phyloP scores from a whole-genome alignment of 2,113 vertebrate genomes.

The Arothron firmamentum region DNA sequence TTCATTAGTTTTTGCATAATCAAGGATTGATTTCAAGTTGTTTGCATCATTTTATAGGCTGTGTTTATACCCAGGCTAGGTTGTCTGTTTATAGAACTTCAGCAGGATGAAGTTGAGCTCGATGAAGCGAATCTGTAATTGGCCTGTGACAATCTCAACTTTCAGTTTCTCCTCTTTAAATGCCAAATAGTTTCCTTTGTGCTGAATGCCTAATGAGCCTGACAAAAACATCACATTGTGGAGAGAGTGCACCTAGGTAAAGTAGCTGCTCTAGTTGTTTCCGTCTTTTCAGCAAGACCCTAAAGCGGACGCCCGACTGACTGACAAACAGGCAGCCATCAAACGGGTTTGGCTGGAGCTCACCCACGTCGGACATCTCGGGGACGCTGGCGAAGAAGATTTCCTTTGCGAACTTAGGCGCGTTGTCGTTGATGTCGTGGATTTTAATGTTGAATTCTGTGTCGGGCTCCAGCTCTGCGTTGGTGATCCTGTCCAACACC shows the following conservation, averaged over 20 bases:
- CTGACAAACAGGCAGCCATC: neutral
- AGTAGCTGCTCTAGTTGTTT: too few relatives aligned
- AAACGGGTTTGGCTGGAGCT: constrained; percentile 50
- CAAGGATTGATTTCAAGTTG: constrained; percentile 63
- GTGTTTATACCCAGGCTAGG: constrained; percentile 61
- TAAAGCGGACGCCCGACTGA: too few relatives aligned
- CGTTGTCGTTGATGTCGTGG: constrained; percentile 98
- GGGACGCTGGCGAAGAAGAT: constrained; percentile 87
- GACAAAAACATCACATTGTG: constrained; percentile 1
- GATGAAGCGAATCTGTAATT: constrained; percentile 64
- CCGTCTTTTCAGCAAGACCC: neutral
- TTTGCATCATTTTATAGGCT: constrained; percentile 56
- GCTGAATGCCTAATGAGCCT: constrained; percentile 63
- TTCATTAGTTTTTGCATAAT: constrained; percentile 64
- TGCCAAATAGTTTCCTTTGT: constrained; percentile 51
- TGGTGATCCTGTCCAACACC: constrained; percentile 87
- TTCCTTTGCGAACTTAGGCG: constrained; percentile 89
- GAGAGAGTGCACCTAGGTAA: neutral
- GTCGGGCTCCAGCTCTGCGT: constrained; percentile 88
- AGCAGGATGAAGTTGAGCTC: constrained; percentile 60
- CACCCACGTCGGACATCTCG: constrained; percentile 96
- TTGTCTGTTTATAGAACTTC: constrained; percentile 61
- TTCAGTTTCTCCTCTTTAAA: constrained; percentile 57
- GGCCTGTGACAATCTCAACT: constrained; percentile 63
- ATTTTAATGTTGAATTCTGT: constrained; percentile 99